Evolutionary conservation across 2,113 vertebrate genomes (phyloP).

Genomic region (Martes martes): DNA sequence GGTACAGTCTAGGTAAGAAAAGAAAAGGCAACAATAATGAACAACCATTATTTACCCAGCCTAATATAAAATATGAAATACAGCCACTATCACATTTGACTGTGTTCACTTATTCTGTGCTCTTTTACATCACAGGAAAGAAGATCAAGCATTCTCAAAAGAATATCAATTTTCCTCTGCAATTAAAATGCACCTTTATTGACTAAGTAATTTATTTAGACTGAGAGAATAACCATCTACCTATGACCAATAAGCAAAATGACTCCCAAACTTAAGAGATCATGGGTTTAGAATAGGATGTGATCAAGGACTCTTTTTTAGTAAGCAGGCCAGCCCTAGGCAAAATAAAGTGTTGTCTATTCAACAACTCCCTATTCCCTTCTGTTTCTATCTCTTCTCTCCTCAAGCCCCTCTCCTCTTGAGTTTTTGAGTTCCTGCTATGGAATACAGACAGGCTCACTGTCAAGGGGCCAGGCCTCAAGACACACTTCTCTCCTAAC

Average conservation of each 20-base stretch:
- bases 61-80: not conserved
- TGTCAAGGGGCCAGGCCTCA: not conserved
- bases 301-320: not conserved
- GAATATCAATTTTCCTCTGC: not conserved
- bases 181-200: not conserved
- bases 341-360: not conserved
- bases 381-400: not conserved
- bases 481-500: not conserved
- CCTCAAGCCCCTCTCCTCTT: not conserved
- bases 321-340: not conserved
- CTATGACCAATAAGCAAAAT: not conserved
- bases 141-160: not conserved
- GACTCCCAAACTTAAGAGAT: slow-evolving; percentile 10
- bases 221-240: not conserved
- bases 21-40: not conserved
- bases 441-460: not conserved
- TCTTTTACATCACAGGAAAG: not conserved
- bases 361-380: not conserved
- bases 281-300: slow-evolving; percentile 19
- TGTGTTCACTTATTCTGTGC: not conserved
- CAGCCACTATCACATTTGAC: not conserved
- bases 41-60: not conserved
- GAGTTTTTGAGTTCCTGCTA: not conserved
- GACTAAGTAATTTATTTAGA: slow-evolving; percentile 29
- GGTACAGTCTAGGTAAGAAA: not conserved